A percentile compares a stretch with the other conserved stretches of the same genome.
phyloP scores from a whole-genome alignment of 2,888 invertebrate species.

The Drepana falcataria region DNA sequence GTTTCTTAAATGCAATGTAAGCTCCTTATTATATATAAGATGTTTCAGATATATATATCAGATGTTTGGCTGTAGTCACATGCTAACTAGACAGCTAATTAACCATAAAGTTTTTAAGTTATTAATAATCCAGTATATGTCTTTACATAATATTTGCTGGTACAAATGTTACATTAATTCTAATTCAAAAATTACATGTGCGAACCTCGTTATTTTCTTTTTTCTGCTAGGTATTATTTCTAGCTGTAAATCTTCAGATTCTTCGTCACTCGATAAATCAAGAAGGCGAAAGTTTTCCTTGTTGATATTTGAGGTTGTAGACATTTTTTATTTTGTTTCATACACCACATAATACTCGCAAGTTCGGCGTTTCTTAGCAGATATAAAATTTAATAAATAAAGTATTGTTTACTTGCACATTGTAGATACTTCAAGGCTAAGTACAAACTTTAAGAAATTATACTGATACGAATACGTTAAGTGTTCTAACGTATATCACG shows the following conservation, averaged over 20 bases:
- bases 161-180: no score
- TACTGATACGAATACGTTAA: background rate
- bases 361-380: slow-evolving; percentile 1
- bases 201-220: slow-evolving; percentile 77
- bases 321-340: slow-evolving; percentile 47
- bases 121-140: no score
- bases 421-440: slow-evolving; percentile 18
- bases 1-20: no score
- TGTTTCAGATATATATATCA: no score
- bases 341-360: slow-evolving; percentile 50
- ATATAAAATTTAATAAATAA: background rate
- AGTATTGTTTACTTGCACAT: slow-evolving; percentile 16
- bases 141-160: no score
- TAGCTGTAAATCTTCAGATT: slow-evolving; percentile 79
- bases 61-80: no score
- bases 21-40: no score
- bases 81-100: no score
- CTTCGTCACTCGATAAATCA: slow-evolving; percentile 80
- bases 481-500: no score
- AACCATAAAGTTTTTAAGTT: no score
- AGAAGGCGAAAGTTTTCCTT: slow-evolving; percentile 82
- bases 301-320: slow-evolving; percentile 64
- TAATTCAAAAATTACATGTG: background rate
- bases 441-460: slow-evolving; percentile 5
- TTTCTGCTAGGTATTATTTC: slow-evolving; percentile 78